Percentiles rank a stretch among this genome's conserved stretches.
Conservation (phyloP, 2,888 invertebrate genomes). For the Lasioglossum vierecki region DNA sequence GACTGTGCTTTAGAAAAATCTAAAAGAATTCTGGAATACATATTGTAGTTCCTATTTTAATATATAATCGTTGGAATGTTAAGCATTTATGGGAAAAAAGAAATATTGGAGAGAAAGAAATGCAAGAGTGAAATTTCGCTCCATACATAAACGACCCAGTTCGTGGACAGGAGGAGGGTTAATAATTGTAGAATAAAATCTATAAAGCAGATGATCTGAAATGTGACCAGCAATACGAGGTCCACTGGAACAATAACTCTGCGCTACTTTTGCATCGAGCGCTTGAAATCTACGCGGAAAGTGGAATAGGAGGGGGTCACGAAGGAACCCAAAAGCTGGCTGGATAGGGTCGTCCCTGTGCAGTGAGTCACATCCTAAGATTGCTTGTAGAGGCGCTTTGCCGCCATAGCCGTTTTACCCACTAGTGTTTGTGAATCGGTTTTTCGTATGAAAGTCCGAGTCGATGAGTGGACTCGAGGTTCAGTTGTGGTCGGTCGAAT, state of each 20-base stretch:
- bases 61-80: neutral
- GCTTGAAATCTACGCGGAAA: neutral
- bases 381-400: constrained; percentile 68
- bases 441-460: constrained; percentile 60
- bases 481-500: constrained; percentile 54
- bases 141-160: neutral
- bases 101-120: neutral
- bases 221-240: neutral
- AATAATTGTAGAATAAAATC: neutral
- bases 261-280: neutral
- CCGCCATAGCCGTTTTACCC: constrained; percentile 56
- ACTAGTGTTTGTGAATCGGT: constrained; percentile 62
- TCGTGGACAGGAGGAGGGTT: neutral
- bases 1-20: neutral
- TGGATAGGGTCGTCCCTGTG: constrained; percentile 59
- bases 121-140: neutral
- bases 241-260: neutral
- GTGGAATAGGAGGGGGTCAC: neutral
- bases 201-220: neutral
- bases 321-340: constrained; percentile 35
- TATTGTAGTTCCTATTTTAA: neutral
- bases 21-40: neutral
- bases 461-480: constrained; percentile 43
- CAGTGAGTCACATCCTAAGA: constrained; percentile 71
- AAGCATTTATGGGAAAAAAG: neutral